Conservation (phyloP, 2,888 invertebrate species). For the Drosophila parthenogenetica region DNA sequence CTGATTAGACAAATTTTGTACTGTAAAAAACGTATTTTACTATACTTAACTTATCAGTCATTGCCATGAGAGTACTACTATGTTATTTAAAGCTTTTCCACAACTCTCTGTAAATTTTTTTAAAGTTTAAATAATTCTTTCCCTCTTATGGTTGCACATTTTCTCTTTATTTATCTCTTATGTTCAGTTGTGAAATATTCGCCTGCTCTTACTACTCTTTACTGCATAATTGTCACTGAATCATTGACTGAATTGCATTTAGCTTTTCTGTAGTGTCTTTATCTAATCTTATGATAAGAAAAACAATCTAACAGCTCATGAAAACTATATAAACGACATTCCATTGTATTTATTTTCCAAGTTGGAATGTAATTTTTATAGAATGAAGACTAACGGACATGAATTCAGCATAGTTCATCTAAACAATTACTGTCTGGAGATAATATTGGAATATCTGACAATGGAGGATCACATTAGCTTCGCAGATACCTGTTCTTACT, state of each 20-base stretch:
- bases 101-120: no score
- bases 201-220: background rate
- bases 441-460: constrained; percentile 4
- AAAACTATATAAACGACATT: background rate
- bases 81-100: no score
- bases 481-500: constrained; percentile 11
- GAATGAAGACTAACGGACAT: background rate
- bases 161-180: background rate
- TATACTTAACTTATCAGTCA: no score
- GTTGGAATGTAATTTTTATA: background rate
- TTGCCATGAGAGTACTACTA: no score
- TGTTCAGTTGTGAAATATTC: background rate
- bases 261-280: background rate
- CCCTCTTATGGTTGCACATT: no score
- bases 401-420: background rate
- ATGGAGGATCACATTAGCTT: constrained; percentile 24
- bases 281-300: constrained; percentile 4
- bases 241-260: background rate
- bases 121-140: no score
- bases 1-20: no score
- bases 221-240: background rate
- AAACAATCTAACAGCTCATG: no score
- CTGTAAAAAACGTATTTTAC: no score
- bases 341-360: background rate
- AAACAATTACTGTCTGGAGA: background rate